Conservation (phyloP, 1,140 invertebrate genomes). For the Eulimnadia texana region DNA sequence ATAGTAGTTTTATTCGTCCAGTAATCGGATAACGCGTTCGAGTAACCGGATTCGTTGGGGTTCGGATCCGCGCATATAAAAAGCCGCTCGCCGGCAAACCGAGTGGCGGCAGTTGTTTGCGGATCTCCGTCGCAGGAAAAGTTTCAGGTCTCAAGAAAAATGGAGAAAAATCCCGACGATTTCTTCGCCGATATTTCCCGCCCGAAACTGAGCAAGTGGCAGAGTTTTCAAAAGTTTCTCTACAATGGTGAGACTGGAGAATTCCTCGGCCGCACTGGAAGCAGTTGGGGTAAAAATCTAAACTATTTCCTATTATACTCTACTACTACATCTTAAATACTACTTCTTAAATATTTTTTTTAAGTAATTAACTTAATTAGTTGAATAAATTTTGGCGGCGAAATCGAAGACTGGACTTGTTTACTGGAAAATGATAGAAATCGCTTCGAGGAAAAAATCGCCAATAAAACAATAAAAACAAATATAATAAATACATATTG, state of each 20-base stretch:
- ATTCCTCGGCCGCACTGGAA: slow-evolving; percentile 69
- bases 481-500: no score
- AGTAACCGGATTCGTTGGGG: neutral
- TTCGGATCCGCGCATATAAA: neutral
- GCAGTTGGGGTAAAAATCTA: slow-evolving; percentile 71
- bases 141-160: slow-evolving; percentile 9
- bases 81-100: neutral
- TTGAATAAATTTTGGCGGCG: no score
- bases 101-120: neutral
- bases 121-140: neutral
- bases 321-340: no score
- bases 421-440: no score
- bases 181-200: slow-evolving; percentile 58
- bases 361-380: no score
- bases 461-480: no score
- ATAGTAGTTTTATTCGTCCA: no score
- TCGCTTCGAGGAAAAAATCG: no score
- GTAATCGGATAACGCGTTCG: neutral
- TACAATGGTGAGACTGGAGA: slow-evolving; percentile 78
- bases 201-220: slow-evolving; percentile 49
- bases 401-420: no score
- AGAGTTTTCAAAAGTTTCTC: slow-evolving; percentile 63
- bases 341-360: no score
- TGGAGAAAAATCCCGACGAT: slow-evolving; percentile 23
- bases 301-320: neutral